Evolutionary conservation across 2,888 invertebrate genomes (phyloP).

Genomic region (Oxystoma pomonae): DNA sequence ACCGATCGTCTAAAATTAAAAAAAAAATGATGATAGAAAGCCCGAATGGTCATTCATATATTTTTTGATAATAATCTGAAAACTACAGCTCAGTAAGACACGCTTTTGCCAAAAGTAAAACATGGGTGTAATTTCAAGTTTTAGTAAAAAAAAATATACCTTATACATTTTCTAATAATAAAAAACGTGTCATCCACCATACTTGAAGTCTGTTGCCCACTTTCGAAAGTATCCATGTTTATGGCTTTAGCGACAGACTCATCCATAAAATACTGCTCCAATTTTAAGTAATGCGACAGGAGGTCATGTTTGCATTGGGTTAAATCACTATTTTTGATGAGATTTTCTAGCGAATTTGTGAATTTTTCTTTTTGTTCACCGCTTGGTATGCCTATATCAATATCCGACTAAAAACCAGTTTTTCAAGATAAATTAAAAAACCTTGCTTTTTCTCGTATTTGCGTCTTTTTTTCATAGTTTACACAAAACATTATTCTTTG

Average conservation of each 20-base stretch:
- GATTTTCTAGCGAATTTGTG: slow-evolving; percentile 55
- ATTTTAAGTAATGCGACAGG: slow-evolving; percentile 80
- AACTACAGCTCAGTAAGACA: too few relatives aligned
- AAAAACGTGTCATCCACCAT: slow-evolving; percentile 98
- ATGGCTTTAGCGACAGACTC: slow-evolving; percentile 93
- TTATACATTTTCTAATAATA: slow-evolving; percentile 91
- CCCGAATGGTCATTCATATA: too few relatives aligned
- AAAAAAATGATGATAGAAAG: too few relatives aligned
- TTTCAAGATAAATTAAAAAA: too few relatives aligned
- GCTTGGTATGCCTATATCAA: slow-evolving; percentile 57
- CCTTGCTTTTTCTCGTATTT: too few relatives aligned
- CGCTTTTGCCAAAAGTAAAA: too few relatives aligned
- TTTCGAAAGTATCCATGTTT: slow-evolving; percentile 69
- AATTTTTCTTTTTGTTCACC: slow-evolving; percentile 49
- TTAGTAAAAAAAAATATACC: slow-evolving; percentile 50
- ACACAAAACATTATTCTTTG: too few relatives aligned
- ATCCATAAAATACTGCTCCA: slow-evolving; percentile 94
- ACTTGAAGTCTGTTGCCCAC: slow-evolving; percentile 77
- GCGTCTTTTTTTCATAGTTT: too few relatives aligned
- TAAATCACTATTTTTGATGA: slow-evolving; percentile 68
- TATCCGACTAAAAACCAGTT: slow-evolving; percentile 60
- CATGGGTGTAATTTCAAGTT: too few relatives aligned
- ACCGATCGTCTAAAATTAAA: slow-evolving; percentile 82
- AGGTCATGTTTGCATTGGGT: slow-evolving; percentile 77
- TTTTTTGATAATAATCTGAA: too few relatives aligned